These are phyloP conservation scores for Pachymerium ferrugineum DNA, from an alignment of 2,888 invertebrate species.

Conservation along the genomic window DNA sequence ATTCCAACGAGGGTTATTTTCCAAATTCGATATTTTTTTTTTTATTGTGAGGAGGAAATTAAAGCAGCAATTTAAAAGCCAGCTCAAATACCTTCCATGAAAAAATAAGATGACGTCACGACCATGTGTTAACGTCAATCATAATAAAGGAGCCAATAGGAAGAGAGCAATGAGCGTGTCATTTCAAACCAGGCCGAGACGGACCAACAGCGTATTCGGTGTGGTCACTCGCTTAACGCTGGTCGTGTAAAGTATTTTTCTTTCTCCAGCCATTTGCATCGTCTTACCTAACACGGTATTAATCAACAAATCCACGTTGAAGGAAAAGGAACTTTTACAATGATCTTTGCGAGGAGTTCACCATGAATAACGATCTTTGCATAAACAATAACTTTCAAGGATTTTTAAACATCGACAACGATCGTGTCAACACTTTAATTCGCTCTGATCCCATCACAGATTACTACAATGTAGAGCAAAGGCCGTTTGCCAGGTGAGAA, in stretches of 20 bases:
- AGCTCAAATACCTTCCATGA: no score
- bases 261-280: not conserved
- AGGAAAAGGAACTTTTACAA: no score
- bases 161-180: not conserved
- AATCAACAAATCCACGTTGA: no score
- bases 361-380: not conserved
- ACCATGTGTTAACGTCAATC: conserved; percentile 11
- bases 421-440: conserved; percentile 53
- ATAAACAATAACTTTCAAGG: conserved; percentile 31
- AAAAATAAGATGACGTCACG: not conserved
- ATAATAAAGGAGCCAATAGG: not conserved
- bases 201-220: not conserved
- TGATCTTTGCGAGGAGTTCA: not conserved
- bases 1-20: no score
- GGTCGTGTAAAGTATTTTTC: no score
- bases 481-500: conserved; percentile 73
- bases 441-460: conserved; percentile 68
- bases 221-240: not conserved
- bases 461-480: conserved; percentile 73
- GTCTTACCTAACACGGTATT: not conserved
- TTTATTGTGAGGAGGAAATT: no score
- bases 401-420: conserved; percentile 29
- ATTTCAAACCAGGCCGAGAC: conserved; percentile 19
- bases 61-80: not conserved
- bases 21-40: no score